Base-by-base conservation (phyloP, 2,888 invertebrate species). In the Sinodicranocentrus sp. region DNA sequence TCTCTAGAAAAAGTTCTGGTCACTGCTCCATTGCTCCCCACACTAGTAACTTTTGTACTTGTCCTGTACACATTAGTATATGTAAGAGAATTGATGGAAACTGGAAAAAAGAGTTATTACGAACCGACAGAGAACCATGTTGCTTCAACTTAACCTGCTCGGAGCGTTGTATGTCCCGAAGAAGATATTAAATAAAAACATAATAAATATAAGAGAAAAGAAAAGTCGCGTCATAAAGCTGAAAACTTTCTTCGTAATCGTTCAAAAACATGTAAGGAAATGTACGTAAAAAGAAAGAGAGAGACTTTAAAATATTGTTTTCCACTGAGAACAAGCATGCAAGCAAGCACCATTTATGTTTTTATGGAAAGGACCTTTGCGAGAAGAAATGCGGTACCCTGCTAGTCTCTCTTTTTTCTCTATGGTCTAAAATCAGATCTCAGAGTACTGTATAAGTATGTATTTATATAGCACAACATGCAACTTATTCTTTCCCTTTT, bases 231-330 rank as follows among this genome's bases (percentile, higher is more conserved):
- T 48, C 75, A 65, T 75, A 75, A 75, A 75, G 21, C 44, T 48
- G 61, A 23, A 73, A 59, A 73, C 8, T 52, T 65, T 75, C 73
- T 61, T 21, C 25, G 67, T 76, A 76, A 67, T 76, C 52, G 67
- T 52, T 76, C 67, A 67, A 76, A 75, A 75, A 33, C 63, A 48
- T 63, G 75, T 63, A 71, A 57, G 25, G 21, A 73, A 26, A 73
- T 6, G 59, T 52, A 21, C 17, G 23, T 10, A 33, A 23, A 23
- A 21, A 21, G 21, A 57, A 57, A 3, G 61, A 43, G 65, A 54
- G 43, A 59, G 73, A 73, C 61, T 73, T 73, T 26, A 8, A 61
- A 57, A 61, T 13, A 25, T 61, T 44, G 19, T 73, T 39, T 73
- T 3, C 19, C 57, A 5, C 23, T 21, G 23, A 57, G 21, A 57